Evolutionary conservation across 2,888 invertebrate species (phyloP), one percentile per base, ranked within the genome.

Genomic region (Asteroscopus sphinx): DNA sequence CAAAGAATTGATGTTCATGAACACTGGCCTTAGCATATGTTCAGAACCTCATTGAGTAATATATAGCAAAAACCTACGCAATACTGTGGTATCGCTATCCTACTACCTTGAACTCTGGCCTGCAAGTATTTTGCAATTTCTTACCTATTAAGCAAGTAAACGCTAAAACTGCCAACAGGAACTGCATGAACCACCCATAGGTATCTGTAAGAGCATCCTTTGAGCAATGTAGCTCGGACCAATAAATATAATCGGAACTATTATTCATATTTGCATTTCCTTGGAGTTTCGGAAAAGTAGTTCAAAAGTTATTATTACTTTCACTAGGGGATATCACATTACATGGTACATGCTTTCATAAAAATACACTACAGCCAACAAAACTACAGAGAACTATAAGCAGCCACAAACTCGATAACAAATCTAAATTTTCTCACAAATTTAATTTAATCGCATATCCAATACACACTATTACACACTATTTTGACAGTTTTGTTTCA

Each of bases 181-280:
- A 96, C 86, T 97, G 97, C 83, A 96, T 92, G 83, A 96, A 96
- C 96, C 96, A 96, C 60, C 96, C 96, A 87, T 96, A 96, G 64
- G 95, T 95, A 85, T 96, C 96, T 9, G 96, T 96, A 36, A 97
- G 93, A 12, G 96, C 96, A 94, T 96, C 96, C 84, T 96, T 96
- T 41, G 95, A 95, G 88, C 96, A 96, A 82, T 96, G 96, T 28
- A 95, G 90, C 80, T 91, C 90, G 21, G 93, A 89, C 87, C 90
- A 94, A 59, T 91, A 85, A 70, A 89, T 87, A 82, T 84, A 88
- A 83, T 91, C 89, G 8, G 91, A 88, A 79, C 88, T 91, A 68
- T 92, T 92, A 88, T 93, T 92, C 93, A 93, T 93, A 82, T 92
- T 91, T 89, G n/a, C 87, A 89, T 89, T 77, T 76, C 77, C 77